Percentiles rank a stretch among this genome's conserved stretches.
phyloP scores from a whole-genome alignment of 2,888 invertebrate genomes.

The Cartodere bifasciata region DNA sequence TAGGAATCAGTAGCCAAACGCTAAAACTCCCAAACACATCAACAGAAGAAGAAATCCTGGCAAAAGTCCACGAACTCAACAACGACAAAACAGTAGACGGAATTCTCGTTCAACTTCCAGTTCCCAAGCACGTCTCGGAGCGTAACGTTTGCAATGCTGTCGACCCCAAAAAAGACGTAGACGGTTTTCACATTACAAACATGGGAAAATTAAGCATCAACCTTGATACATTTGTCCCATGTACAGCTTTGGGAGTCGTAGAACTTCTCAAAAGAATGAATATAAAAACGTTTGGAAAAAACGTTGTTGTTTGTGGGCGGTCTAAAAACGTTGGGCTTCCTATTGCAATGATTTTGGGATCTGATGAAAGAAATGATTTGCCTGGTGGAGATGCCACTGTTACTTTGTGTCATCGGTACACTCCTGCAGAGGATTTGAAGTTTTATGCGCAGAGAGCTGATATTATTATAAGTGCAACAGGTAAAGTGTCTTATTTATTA shows the following conservation, averaged over 20 bases:
- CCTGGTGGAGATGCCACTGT: slow-evolving; percentile 77
- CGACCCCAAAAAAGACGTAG: slow-evolving; percentile 73
- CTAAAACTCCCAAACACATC: slow-evolving; percentile 45
- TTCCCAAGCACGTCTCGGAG: slow-evolving; percentile 66
- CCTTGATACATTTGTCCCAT: slow-evolving; percentile 62
- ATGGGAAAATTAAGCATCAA: slow-evolving; percentile 66
- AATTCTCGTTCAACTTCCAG: slow-evolving; percentile 71
- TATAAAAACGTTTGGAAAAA: slow-evolving; percentile 74
- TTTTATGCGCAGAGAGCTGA: slow-evolving; percentile 61
- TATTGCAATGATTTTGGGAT: slow-evolving; percentile 71
- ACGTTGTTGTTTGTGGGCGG: slow-evolving; percentile 78
- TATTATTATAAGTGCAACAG: slow-evolving; percentile 64
- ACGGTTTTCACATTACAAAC: slow-evolving; percentile 78
- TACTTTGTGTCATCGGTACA: slow-evolving; percentile 79
- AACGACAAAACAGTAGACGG: slow-evolving; percentile 61
- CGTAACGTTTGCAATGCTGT: slow-evolving; percentile 69
- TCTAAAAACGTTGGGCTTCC: slow-evolving; percentile 91
- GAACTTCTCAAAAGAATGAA: slow-evolving; percentile 52
- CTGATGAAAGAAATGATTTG: slow-evolving; percentile 58
- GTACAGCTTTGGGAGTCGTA: slow-evolving; percentile 65
- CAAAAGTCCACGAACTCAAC: slow-evolving; percentile 53
- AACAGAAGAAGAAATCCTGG: slow-evolving; percentile 54
- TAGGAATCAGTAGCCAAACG: slow-evolving; percentile 55
- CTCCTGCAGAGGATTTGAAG: slow-evolving; percentile 63
- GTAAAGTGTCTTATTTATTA: slow-evolving; percentile 28